Conservation (phyloP, 2,888 invertebrate genomes). For the Campoplex capitator region DNA sequence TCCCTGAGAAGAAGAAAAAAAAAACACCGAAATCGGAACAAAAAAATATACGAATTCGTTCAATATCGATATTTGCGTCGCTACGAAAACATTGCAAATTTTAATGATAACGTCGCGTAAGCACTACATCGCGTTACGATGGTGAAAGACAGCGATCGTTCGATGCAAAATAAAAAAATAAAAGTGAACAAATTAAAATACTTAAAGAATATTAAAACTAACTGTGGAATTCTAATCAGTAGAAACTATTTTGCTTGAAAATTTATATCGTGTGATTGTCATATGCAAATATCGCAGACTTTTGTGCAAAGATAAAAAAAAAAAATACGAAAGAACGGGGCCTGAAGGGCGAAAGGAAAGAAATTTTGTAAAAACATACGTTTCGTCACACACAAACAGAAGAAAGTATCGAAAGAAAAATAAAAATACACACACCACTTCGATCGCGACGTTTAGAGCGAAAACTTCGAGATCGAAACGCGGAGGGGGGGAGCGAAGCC, state of each 20-base stretch:
- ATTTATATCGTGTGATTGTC: conserved; percentile 22
- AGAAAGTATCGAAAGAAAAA: conserved; percentile 4
- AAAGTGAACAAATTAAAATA: conserved; percentile 14
- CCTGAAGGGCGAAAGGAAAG: not conserved
- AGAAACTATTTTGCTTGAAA: conserved; percentile 3
- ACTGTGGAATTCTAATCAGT: conserved; percentile 10
- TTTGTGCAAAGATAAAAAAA: conserved; percentile 7
- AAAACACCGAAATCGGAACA: not conserved
- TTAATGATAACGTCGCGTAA: conserved; percentile 41
- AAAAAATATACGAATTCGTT: not conserved
- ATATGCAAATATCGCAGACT: not conserved
- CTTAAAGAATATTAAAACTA: not conserved
- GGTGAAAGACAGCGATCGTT: conserved; percentile 44
- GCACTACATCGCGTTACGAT: conserved; percentile 51
- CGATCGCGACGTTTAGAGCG: conserved; percentile 53
- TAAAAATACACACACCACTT: conserved; percentile 36
- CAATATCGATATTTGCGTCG: not conserved
- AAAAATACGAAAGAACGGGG: not conserved
- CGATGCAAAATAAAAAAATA: conserved; percentile 27
- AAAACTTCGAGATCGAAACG: conserved; percentile 61
- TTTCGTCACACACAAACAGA: conserved; percentile 28
- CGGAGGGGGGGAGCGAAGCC: conserved; percentile 43
- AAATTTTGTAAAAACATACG: not conserved
- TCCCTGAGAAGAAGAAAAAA: conserved; percentile 86
- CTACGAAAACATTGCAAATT: conserved; percentile 18